phyloP scores from a whole-genome alignment of 2,113 vertebrate species.

The Erythrolamprus reginae region DNA sequence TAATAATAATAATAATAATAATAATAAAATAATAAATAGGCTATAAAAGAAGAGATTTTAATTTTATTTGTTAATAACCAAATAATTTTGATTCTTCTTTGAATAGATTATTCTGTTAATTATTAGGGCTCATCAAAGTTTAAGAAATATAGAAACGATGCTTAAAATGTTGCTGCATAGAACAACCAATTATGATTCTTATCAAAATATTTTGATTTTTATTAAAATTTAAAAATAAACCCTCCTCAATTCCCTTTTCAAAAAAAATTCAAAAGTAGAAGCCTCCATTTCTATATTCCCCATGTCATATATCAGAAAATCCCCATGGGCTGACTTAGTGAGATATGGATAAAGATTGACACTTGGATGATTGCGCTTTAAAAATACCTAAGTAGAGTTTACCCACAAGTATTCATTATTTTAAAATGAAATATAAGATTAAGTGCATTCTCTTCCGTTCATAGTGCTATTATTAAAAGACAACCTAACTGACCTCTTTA shows the following conservation, averaged over 20 bases:
- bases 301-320: slow-evolving; percentile 25
- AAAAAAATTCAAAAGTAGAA: slow-evolving; percentile 38
- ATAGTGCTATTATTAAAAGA: neutral
- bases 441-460: neutral
- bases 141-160: slow-evolving; percentile 12
- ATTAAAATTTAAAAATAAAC: slow-evolving; percentile 46
- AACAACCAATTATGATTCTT: slow-evolving; percentile 31
- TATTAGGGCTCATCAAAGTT: neutral
- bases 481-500: neutral
- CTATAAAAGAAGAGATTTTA: neutral
- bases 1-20: too few species aligned
- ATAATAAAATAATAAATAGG: too few species aligned
- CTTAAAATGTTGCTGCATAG: neutral
- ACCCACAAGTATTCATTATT: slow-evolving; percentile 13
- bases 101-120: neutral
- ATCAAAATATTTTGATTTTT: slow-evolving; percentile 1
- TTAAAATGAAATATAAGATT: neutral
- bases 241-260: slow-evolving; percentile 46
- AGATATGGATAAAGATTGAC: slow-evolving; percentile 27
- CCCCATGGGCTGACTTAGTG: slow-evolving; percentile 6
- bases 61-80: neutral
- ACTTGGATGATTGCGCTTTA: slow-evolving; percentile 10
- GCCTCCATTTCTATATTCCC: slow-evolving; percentile 43
- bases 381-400: neutral
- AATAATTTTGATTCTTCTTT: neutral